These are phyloP conservation scores for Chrosomus eos DNA, from an alignment of 2,797 vertebrate genomes.

Conservation along the genomic window DNA sequence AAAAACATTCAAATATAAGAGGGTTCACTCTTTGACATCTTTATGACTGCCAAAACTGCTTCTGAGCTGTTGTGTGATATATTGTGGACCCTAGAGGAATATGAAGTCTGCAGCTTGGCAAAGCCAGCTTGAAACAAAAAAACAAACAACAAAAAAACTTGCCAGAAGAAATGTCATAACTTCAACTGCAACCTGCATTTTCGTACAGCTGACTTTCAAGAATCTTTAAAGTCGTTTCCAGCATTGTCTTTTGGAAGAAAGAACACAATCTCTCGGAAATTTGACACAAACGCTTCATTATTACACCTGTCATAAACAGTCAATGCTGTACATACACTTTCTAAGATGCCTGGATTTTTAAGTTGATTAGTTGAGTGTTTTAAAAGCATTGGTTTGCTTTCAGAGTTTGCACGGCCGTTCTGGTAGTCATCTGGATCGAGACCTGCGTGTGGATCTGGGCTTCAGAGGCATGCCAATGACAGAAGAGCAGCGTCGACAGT, in stretches of 20 bases:
- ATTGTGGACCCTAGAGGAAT: background rate
- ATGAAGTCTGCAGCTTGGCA: background rate
- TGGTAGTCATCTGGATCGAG: slow-evolving; percentile 81
- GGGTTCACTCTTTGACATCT: background rate
- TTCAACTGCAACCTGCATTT: background rate
- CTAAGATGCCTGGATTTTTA: background rate
- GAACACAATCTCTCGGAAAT: background rate
- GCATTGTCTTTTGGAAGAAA: background rate
- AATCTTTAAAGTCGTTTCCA: background rate
- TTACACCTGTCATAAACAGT: too few relatives aligned
- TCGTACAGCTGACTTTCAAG: background rate
- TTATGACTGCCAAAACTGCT: background rate
- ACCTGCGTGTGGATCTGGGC: slow-evolving; percentile 84
- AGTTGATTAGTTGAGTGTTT: background rate
- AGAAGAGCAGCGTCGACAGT: slow-evolving; percentile 93
- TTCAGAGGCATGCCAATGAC: slow-evolving; percentile 56
- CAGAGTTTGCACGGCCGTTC: slow-evolving; percentile 84
- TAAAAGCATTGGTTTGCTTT: slow-evolving; percentile 43
- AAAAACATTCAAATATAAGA: background rate
- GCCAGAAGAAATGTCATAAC: slow-evolving; percentile 24
- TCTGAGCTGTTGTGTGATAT: slow-evolving; percentile 1
- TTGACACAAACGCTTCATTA: background rate
- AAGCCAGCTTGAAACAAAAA: slow-evolving; percentile 18
- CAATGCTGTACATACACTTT: background rate
- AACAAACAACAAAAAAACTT: background rate